Percentiles rank a stretch among this genome's conserved stretches.
phyloP scores from a whole-genome alignment of 1,140 invertebrate species.

The Drosophila nigromelanica region DNA sequence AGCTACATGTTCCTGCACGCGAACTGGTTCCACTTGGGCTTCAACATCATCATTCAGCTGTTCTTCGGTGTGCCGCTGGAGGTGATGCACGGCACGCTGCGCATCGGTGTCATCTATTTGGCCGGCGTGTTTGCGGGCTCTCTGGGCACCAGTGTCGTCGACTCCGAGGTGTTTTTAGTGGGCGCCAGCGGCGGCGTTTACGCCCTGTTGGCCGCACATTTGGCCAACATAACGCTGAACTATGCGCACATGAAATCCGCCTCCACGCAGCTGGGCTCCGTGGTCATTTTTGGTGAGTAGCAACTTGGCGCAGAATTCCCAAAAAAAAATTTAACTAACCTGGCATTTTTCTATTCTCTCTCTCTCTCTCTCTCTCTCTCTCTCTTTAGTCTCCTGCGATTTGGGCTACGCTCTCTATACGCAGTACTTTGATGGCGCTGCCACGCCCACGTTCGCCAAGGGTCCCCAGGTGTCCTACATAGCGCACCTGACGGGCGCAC shows the following conservation, averaged over 20 bases:
- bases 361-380: background rate
- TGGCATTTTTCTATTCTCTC: background rate
- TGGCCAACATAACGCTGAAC: constrained; percentile 97
- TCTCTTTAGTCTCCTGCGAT: constrained; percentile 92
- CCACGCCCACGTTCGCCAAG: constrained; percentile 84
- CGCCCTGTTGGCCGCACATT: constrained; percentile 95
- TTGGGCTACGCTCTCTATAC: constrained; percentile 97
- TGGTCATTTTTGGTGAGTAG: constrained; percentile 95
- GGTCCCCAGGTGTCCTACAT: constrained; percentile 95
- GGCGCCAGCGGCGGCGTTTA: constrained; percentile 97
- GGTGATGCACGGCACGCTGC: constrained; percentile 96
- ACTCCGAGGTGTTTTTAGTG: constrained; percentile 96
- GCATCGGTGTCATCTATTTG: constrained; percentile 95
- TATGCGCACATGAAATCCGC: constrained; percentile 98
- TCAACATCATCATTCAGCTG: constrained; percentile 97
- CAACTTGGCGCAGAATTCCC: background rate
- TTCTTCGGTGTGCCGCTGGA: constrained; percentile 96
- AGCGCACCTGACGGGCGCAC: constrained; percentile 95
- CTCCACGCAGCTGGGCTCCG: constrained; percentile 93
- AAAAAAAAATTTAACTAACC: constrained; percentile 21
- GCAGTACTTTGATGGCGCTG: constrained; percentile 90
- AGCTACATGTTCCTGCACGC: constrained; percentile 98
- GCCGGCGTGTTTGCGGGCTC: constrained; percentile 97
- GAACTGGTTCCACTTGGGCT: constrained; percentile 97
- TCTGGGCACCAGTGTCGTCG: constrained; percentile 95